Percentiles rank a stretch among this genome's conserved stretches.
Evolutionary conservation across 2,797 vertebrate species (phyloP).

Genomic region (Artibeus lituratus): DNA sequence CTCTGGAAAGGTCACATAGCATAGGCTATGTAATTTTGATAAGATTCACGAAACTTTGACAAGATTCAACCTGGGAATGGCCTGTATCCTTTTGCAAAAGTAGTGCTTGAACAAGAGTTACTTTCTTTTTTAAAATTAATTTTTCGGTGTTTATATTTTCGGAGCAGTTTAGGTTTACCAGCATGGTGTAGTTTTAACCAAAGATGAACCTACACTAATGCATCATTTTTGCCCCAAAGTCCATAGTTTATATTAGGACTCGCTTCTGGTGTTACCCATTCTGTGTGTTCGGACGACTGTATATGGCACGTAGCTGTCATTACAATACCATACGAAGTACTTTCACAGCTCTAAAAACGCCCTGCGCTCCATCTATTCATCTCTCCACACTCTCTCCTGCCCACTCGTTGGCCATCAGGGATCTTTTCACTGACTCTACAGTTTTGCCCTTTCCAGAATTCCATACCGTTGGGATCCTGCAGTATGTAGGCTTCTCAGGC

Average conservation of each 20-base stretch:
- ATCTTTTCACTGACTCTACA: not conserved
- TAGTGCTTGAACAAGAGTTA: not conserved
- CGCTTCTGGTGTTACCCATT: not conserved
- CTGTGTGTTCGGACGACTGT: not conserved
- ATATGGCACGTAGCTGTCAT: not conserved
- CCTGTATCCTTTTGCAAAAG: not conserved
- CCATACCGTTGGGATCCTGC: not conserved
- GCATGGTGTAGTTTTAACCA: not conserved
- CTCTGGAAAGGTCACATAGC: constrained; percentile 1
- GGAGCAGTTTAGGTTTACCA: not conserved
- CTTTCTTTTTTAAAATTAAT: not conserved
- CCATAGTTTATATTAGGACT: not conserved
- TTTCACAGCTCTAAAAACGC: not conserved
- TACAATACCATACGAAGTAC: not conserved
- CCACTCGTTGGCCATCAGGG: not conserved
- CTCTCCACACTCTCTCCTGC: not conserved
- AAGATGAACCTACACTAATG: not conserved
- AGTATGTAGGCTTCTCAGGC: not conserved
- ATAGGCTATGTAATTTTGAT: not conserved
- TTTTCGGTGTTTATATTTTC: not conserved
- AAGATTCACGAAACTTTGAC: not conserved
- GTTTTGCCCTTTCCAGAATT: not conserved
- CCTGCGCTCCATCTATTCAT: not conserved
- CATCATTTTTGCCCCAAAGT: not conserved
- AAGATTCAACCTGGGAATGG: not conserved